Evolutionary conservation across 2,888 invertebrate genomes (phyloP).

Genomic region (Sesia apiformis): DNA sequence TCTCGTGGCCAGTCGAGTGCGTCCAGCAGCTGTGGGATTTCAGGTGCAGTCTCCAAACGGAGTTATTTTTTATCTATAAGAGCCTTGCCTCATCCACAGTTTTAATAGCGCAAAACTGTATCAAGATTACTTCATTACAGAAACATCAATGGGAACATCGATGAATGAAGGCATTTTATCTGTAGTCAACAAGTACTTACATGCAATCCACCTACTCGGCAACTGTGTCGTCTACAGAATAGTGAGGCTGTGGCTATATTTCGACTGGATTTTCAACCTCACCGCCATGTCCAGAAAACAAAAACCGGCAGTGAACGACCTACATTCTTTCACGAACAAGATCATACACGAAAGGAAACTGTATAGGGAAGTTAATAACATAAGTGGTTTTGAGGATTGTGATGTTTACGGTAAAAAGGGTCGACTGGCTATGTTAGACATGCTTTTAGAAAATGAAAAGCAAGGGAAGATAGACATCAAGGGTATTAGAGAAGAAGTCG

Average conservation of each 20-base stretch:
- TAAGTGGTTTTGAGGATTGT: not conserved
- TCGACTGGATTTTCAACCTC: slow-evolving; percentile 48
- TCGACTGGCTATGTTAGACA: slow-evolving; percentile 77
- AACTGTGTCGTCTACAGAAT: slow-evolving; percentile 15
- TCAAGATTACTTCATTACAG: slow-evolving; percentile 14
- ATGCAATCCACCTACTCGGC: slow-evolving; percentile 36
- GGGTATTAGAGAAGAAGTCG: slow-evolving; percentile 80
- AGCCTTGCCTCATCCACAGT: too few species aligned
- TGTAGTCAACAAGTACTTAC: slow-evolving; percentile 51
- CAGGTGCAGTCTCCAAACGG: too few species aligned
- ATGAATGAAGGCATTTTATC: slow-evolving; percentile 38
- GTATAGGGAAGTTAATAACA: not conserved
- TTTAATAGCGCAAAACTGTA: too few species aligned
- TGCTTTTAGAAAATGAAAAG: slow-evolving; percentile 73
- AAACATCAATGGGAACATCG: slow-evolving; percentile 73
- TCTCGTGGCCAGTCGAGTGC: too few species aligned
- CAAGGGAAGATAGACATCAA: slow-evolving; percentile 70
- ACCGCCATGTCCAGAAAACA: slow-evolving; percentile 46
- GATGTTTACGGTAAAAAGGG: slow-evolving; percentile 43
- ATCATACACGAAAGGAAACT: slow-evolving; percentile 54
- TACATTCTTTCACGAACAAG: slow-evolving; percentile 66
- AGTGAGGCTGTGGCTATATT: slow-evolving; percentile 63
- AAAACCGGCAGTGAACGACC: slow-evolving; percentile 40
- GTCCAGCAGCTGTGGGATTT: too few species aligned
- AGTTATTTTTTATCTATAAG: too few species aligned